Conservation (phyloP, 2,888 invertebrate species). For the Mamestra brassicae region DNA sequence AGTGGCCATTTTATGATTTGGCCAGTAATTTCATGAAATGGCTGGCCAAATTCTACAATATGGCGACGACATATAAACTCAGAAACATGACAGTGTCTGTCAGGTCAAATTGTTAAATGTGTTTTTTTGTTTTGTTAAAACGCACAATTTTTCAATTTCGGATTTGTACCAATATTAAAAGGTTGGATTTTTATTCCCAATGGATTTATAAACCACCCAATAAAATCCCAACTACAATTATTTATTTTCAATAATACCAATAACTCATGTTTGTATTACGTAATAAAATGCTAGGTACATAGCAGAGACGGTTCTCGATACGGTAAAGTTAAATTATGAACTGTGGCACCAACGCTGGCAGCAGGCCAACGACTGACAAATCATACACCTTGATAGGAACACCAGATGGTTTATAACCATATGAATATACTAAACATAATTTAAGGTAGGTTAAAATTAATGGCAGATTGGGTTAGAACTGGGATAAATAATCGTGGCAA, state of each 20-base stretch:
- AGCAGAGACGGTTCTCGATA: background rate
- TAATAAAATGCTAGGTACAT: background rate
- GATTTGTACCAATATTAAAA: background rate
- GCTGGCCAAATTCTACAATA: too few species aligned
- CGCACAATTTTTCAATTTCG: too few species aligned
- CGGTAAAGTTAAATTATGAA: background rate
- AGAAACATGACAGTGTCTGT: too few species aligned
- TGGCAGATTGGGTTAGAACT: too few species aligned
- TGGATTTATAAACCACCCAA: background rate
- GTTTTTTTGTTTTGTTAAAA: too few species aligned
- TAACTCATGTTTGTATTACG: background rate
- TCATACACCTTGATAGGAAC: background rate
- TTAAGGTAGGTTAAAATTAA: too few species aligned
- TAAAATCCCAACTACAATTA: background rate
- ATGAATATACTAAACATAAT: too few species aligned
- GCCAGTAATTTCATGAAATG: too few species aligned
- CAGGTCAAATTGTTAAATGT: too few species aligned
- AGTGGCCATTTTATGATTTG: too few species aligned
- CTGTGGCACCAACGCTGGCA: constrained; percentile 16
- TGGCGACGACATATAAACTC: too few species aligned
- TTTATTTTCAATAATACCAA: background rate
- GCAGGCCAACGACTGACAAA: constrained; percentile 16
- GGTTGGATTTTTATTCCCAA: background rate
- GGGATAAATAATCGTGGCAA: too few species aligned
- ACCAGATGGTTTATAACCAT: constrained; percentile 5